These are phyloP conservation scores for Diplodus sargus DNA, from an alignment of 2,797 vertebrate species.

Conservation along the genomic window DNA sequence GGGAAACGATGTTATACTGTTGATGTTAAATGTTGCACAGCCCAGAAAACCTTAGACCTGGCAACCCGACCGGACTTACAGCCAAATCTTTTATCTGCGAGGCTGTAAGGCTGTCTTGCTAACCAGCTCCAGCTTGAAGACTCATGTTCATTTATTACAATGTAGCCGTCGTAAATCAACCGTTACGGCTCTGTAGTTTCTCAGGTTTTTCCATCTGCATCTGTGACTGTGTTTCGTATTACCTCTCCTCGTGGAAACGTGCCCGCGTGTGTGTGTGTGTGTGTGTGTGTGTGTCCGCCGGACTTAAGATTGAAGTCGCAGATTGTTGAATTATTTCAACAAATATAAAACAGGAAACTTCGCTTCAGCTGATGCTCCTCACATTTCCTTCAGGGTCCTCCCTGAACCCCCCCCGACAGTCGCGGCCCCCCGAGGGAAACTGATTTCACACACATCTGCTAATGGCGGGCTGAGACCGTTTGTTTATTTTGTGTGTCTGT, in stretches of 20 bases:
- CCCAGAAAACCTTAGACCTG: conserved; percentile 70
- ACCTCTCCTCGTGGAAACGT: conserved; percentile 38
- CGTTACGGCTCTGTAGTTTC: conserved; percentile 55
- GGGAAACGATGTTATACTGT: conserved; percentile 67
- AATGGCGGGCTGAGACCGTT: conserved; percentile 58
- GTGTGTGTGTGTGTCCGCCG: background rate
- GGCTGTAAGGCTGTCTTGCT: conserved; percentile 71
- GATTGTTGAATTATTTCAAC: conserved; percentile 52
- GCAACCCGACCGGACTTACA: conserved; percentile 46
- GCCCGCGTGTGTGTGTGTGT: conserved; percentile 22
- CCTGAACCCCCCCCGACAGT: conserved; percentile 36
- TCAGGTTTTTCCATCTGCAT: conserved; percentile 67
- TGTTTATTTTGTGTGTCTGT: conserved; percentile 67
- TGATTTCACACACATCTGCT: conserved; percentile 75
- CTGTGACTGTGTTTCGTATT: conserved; percentile 48
- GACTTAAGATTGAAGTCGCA: background rate
- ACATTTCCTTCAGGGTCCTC: conserved; percentile 44
- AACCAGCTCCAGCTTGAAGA: conserved; percentile 76
- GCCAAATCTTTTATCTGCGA: conserved; percentile 74
- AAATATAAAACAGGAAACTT: conserved; percentile 66
- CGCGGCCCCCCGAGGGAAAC: conserved; percentile 52
- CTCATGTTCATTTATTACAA: conserved; percentile 76
- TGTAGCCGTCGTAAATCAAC: conserved; percentile 76
- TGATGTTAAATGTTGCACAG: conserved; percentile 70
- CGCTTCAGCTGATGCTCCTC: conserved; percentile 35